Evolutionary conservation across 1,140 invertebrate genomes (phyloP), one percentile per base, ranked within the genome.

Genomic region (Sycophila sp.): DNA sequence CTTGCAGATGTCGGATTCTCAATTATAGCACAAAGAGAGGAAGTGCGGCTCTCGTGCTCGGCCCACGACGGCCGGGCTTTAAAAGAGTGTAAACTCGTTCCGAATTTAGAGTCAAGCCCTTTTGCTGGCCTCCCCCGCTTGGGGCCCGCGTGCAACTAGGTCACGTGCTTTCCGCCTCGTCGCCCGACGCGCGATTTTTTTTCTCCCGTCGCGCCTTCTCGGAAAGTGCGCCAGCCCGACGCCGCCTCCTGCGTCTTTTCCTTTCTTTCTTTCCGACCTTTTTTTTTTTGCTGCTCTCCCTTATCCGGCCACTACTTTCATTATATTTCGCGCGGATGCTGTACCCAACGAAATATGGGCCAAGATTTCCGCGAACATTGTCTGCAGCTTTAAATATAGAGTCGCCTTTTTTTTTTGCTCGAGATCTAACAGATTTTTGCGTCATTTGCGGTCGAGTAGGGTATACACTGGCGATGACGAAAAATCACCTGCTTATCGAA

Each of bases 321-420:
- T 68, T 69, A 72, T n/a, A n/a, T 70, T 17, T n/a, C 56, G 68
- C 70, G 56, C 66, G 69, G n/a, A n/a, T n/a, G n/a, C n/a, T n/a
- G n/a, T n/a, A n/a, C n/a, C n/a, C n/a, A n/a, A n/a, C 70, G 53
- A 55, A 71, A 71, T 56, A 38, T 49, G 60, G 40, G 62, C 62
- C 42, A 24, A 30, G 22, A 42, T 40, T 40, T 66, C 63, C 30
- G 36, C 63, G 36, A 66, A 56, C 63, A 42, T 40, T 56, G 63
- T 66, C 49, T 64, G 45, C 30, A 30, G 32, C 62, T 64, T 51
- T 51, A 53, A 64, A 64, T 63, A 63, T n/a, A n/a, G n/a, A n/a
- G n/a, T n/a, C n/a, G n/a, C n/a, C n/a, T n/a, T n/a, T n/a, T n/a
- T n/a, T n/a, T n/a, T n/a, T n/a, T n/a, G n/a, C n/a, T n/a, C n/a